Evolutionary conservation across 2,888 invertebrate species (phyloP).

Genomic region (Cyrtodaria siliqua): DNA sequence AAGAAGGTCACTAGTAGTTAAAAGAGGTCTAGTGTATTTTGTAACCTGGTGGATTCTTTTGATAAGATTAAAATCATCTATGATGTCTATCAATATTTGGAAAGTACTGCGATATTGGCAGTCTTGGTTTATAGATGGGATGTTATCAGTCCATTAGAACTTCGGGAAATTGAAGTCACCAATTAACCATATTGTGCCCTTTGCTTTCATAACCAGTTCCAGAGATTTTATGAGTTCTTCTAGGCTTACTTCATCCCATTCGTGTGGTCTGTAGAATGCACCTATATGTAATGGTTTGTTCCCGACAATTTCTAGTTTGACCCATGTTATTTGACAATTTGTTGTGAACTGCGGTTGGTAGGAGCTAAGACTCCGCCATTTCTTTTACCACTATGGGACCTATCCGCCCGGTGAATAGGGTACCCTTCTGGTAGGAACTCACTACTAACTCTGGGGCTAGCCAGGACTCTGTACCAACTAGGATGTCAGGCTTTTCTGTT

Average conservation of each 20-base stretch:
- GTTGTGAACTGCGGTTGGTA: slow-evolving; percentile 4
- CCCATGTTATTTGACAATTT: slow-evolving; percentile 5
- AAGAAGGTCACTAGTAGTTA: neutral
- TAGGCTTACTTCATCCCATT: slow-evolving; percentile 3
- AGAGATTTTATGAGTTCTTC: neutral
- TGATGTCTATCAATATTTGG: neutral
- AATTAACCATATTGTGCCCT: slow-evolving; percentile 1
- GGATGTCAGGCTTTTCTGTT: too few species aligned
- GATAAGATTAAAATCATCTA: neutral
- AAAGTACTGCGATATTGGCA: neutral
- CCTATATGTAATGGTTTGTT: neutral
- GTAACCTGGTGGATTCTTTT: neutral
- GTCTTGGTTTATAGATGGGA: neutral
- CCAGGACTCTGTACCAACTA: too few species aligned
- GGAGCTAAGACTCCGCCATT: slow-evolving; percentile 7
- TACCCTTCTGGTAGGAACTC: too few species aligned
- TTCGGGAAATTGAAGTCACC: slow-evolving; percentile 13
- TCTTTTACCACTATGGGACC: neutral
- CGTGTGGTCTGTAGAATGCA: neutral
- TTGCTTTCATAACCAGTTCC: neutral
- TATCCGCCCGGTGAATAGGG: too few species aligned
- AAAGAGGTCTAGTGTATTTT: neutral
- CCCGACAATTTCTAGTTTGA: slow-evolving; percentile 11
- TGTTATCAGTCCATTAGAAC: neutral
- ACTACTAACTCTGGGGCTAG: too few species aligned